These are phyloP conservation scores for Apostichopus japonicus DNA, from an alignment of 35 echinoderm and acorn worm species.

Conservation along the genomic window DNA sequence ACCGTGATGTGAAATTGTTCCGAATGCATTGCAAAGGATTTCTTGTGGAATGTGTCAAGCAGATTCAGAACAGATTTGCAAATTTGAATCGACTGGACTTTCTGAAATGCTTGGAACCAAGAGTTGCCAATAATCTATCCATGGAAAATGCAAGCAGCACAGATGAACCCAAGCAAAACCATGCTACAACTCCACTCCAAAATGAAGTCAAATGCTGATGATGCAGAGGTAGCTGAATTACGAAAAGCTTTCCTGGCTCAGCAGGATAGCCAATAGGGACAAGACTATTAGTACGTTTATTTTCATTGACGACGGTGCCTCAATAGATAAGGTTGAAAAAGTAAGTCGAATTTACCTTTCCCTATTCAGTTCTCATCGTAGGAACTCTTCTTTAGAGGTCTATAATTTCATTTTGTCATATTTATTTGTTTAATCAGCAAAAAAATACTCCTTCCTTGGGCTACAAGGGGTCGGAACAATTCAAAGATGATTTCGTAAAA, in stretches of 20 bases:
- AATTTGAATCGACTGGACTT: constrained; percentile 41
- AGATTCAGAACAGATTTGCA: constrained; percentile 3
- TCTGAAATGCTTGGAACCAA: constrained; percentile 43
- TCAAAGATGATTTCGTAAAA: not conserved
- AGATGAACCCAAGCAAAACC: constrained; percentile 7
- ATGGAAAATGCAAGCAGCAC: not conserved
- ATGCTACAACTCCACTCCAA: constrained; percentile 27
- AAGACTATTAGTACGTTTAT: too few species aligned
- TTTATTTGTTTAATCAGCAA: too few species aligned
- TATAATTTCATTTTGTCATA: too few species aligned
- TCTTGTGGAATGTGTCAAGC: constrained; percentile 13
- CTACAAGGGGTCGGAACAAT: too few species aligned
- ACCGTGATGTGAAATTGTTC: constrained; percentile 27
- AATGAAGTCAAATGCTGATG: constrained; percentile 45
- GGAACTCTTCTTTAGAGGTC: too few species aligned
- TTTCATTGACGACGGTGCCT: too few species aligned
- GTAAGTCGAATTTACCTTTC: too few species aligned
- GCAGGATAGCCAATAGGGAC: too few species aligned
- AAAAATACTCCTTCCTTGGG: too few species aligned
- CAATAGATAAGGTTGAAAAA: too few species aligned
- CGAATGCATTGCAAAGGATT: constrained; percentile 34
- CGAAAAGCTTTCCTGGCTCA: not conserved
- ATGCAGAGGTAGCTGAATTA: constrained; percentile 34
- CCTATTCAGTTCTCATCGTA: too few species aligned
- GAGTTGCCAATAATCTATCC: constrained; percentile 30